Evolutionary conservation across 2,113 vertebrate genomes (phyloP).

Genomic region (Gavia stellata): DNA sequence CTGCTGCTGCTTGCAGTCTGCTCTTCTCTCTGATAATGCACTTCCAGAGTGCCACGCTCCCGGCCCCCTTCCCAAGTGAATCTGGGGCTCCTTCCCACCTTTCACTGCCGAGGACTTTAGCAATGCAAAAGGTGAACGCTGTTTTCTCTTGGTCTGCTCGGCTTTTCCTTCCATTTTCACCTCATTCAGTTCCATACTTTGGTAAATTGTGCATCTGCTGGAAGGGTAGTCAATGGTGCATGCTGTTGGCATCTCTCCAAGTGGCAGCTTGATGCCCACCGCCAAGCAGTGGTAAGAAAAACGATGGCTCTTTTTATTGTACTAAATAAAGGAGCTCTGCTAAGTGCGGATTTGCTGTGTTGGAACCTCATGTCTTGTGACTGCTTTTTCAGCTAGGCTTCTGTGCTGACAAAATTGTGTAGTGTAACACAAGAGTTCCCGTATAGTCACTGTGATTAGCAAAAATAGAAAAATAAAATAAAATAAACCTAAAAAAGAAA

Average conservation of each 20-base stretch:
- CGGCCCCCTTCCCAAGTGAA: neutral
- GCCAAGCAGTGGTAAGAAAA: neutral
- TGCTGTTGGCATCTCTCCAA: slow-evolving; percentile 23
- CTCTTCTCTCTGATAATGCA: neutral
- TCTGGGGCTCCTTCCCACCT: neutral
- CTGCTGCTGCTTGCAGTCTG: slow-evolving; percentile 32
- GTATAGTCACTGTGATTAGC: neutral
- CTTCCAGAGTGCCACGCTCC: neutral
- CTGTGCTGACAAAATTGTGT: neutral
- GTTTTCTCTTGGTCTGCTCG: neutral
- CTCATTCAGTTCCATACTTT: neutral
- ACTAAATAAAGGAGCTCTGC: neutral
- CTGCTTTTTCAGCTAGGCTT: neutral
- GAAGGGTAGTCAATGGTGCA: neutral
- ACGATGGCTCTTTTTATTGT: slow-evolving; percentile 9
- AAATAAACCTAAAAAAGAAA: neutral
- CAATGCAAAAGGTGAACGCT: neutral
- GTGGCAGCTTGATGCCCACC: neutral
- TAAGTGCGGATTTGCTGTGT: neutral
- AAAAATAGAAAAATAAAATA: neutral
- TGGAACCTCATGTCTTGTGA: neutral
- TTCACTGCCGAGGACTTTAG: neutral
- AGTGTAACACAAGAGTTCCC: neutral
- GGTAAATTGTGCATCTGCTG: neutral
- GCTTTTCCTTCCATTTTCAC: neutral